These are phyloP conservation scores for Serripes groenlandicus DNA, from an alignment of 2,888 invertebrate species.

Conservation along the genomic window DNA sequence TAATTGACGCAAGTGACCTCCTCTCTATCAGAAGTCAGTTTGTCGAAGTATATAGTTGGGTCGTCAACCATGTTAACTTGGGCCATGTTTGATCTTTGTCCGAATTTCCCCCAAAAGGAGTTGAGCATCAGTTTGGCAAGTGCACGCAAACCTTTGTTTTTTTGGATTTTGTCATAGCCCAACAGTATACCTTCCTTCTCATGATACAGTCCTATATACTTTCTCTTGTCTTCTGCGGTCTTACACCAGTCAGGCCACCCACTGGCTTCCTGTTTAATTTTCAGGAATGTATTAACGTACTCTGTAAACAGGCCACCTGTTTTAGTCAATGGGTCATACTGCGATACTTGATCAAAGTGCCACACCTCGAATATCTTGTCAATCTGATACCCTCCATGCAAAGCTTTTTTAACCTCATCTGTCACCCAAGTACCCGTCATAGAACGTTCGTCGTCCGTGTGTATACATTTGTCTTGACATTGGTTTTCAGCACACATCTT, in stretches of 20 bases:
- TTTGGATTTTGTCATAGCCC: constrained; percentile 46
- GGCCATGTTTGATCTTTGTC: constrained; percentile 44
- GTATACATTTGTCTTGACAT: constrained; percentile 29
- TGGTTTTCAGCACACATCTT: constrained; percentile 18
- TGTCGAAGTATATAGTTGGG: constrained; percentile 39
- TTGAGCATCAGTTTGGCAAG: constrained; percentile 61
- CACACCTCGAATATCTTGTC: constrained; percentile 50
- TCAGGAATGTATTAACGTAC: constrained; percentile 61
- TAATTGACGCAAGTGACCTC: constrained; percentile 40
- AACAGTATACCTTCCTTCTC: constrained; percentile 50
- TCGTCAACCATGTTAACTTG: constrained; percentile 35
- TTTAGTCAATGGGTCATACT: constrained; percentile 30
- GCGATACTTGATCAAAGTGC: constrained; percentile 46
- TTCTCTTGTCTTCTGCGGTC: neutral
- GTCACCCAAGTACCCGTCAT: constrained; percentile 40
- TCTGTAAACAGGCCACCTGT: constrained; percentile 74
- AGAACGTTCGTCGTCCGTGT: constrained; percentile 28
- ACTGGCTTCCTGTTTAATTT: constrained; percentile 73
- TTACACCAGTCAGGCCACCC: neutral
- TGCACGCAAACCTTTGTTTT: constrained; percentile 47
- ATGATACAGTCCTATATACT: constrained; percentile 4
- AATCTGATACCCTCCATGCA: constrained; percentile 40
- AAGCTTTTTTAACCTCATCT: constrained; percentile 5
- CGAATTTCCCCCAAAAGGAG: constrained; percentile 66
- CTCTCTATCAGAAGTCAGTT: constrained; percentile 38